These are phyloP conservation scores for Emydura subglobosa DNA, from an alignment of 2,113 vertebrate genomes.

Conservation along the genomic window DNA sequence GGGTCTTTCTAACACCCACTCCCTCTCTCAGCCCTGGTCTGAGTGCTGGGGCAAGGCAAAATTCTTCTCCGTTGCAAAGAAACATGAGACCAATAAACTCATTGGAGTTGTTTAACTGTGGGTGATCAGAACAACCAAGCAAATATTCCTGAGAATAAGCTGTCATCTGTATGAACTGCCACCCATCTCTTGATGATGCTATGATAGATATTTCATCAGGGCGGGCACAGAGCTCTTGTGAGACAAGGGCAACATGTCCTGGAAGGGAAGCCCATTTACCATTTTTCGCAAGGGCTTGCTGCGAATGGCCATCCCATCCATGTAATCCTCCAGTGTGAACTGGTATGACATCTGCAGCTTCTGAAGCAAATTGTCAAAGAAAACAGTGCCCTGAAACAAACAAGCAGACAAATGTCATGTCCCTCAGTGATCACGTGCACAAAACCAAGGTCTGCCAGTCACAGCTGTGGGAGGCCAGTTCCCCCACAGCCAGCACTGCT, in stretches of 20 bases:
- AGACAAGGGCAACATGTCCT: background rate
- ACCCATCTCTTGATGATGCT: background rate
- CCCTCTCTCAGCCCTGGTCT: background rate
- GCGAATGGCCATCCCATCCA: conserved; percentile 96
- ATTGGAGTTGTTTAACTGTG: background rate
- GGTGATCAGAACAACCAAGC: background rate
- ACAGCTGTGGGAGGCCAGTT: background rate
- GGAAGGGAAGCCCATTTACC: conserved; percentile 74
- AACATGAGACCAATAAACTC: background rate
- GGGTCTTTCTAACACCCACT: background rate
- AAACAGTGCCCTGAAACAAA: conserved; percentile 87
- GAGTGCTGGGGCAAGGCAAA: background rate
- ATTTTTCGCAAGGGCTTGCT: conserved; percentile 93
- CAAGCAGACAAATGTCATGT: background rate
- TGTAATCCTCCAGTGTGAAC: conserved; percentile 95
- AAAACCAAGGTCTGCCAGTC: background rate
- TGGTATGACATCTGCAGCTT: conserved; percentile 95
- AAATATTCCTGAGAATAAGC: background rate
- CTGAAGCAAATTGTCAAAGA: conserved; percentile 94
- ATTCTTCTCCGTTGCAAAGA: background rate
- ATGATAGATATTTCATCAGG: fast-evolving
- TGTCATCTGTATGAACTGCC: background rate
- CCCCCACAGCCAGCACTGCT: background rate
- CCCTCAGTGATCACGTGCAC: background rate
- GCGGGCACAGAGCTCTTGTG: background rate